Conservation (phyloP, 1,140 invertebrate genomes). For the Drosophila kohkoa region DNA sequence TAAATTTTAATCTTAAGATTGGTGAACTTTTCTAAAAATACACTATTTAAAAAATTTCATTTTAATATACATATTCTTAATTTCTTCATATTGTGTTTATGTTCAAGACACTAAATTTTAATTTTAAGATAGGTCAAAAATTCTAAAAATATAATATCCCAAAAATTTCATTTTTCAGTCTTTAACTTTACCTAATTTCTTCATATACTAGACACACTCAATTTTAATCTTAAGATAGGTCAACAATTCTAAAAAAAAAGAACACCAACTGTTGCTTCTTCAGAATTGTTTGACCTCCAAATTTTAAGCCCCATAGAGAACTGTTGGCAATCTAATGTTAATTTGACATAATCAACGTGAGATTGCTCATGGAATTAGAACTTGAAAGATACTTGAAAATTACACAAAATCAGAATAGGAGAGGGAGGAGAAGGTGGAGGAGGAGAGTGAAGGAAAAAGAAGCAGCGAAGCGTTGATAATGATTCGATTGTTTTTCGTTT, state of each 20-base stretch:
- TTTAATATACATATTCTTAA: no score
- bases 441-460: conserved; percentile 5
- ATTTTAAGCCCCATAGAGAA: background rate
- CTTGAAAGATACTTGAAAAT: conserved; percentile 11
- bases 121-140: no score
- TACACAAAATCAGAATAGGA: background rate
- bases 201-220: no score
- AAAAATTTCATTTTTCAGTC: no score
- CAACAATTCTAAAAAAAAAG: background rate
- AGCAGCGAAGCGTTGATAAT: conserved; percentile 65
- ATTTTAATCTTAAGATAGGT: background rate
- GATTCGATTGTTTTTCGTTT: conserved; percentile 33
- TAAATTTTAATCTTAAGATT: no score
- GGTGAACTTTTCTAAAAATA: no score
- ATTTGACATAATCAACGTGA: conserved; percentile 54
- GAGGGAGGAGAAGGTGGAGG: no score
- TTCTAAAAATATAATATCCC: no score
- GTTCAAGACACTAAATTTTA: no score
- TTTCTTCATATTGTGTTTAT: no score
- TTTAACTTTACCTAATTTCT: background rate
- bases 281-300: background rate
- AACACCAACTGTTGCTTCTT: background rate
- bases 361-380: conserved; percentile 38
- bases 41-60: no score
- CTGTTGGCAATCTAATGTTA: conserved; percentile 36